Conservation (phyloP, 2,113 vertebrate genomes). For the Scomber japonicus region DNA sequence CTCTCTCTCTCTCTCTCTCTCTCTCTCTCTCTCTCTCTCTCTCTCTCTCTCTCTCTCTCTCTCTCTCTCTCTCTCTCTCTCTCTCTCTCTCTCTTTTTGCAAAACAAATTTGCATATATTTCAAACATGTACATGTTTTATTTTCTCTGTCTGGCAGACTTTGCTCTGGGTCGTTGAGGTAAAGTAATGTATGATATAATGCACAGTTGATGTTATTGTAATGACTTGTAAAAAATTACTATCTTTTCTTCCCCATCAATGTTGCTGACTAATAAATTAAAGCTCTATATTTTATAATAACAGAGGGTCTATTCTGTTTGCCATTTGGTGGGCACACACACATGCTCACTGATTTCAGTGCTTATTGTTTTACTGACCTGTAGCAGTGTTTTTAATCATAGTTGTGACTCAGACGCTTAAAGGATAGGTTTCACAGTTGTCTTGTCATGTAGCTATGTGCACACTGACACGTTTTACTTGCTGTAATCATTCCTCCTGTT, state of each 20-base stretch:
- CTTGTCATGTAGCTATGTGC: too few species aligned
- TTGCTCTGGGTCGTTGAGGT: constrained; percentile 71
- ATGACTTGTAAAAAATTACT: constrained; percentile 83
- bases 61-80: constrained; percentile 2
- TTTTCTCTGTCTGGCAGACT: constrained; percentile 68
- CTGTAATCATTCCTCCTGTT: too few species aligned
- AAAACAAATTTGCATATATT: constrained; percentile 56
- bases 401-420: not conserved
- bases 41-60: not conserved
- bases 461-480: too few species aligned
- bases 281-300: constrained; percentile 91
- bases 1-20: constrained; percentile 4
- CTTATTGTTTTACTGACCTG: not conserved
- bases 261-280: constrained; percentile 89
- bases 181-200: constrained; percentile 79
- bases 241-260: constrained; percentile 83
- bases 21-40: constrained; percentile 21
- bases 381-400: not conserved
- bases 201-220: constrained; percentile 85
- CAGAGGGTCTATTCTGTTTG: constrained; percentile 63
- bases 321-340: not conserved
- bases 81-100: constrained; percentile 6
- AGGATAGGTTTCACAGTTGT: too few species aligned
- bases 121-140: constrained; percentile 60
- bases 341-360: not conserved